These are phyloP conservation scores for Laupala kohalensis DNA, from an alignment of 1,140 invertebrate species.

Conservation along the genomic window DNA sequence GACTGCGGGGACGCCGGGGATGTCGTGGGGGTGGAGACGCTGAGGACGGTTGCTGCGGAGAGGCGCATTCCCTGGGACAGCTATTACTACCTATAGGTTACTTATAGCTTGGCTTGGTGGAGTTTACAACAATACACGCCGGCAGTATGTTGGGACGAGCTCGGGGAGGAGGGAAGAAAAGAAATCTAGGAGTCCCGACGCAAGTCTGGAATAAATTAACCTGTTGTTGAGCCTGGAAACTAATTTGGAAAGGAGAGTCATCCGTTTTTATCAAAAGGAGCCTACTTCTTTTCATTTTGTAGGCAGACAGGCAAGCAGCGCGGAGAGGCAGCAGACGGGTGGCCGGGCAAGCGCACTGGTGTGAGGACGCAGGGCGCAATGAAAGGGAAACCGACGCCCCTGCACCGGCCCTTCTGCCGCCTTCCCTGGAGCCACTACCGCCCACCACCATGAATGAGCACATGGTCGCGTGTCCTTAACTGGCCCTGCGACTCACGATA, in stretches of 20 bases:
- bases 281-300: constrained; percentile 2
- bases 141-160: neutral
- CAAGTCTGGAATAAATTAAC: constrained; percentile 18
- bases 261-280: constrained; percentile 1
- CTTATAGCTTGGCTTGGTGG: neutral
- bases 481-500: neutral
- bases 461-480: neutral
- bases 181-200: neutral
- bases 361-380: neutral
- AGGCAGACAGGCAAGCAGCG: neutral
- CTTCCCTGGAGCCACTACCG: too few species aligned
- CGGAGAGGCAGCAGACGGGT: neutral
- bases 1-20: neutral
- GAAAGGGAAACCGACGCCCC: neutral
- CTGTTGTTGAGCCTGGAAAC: constrained; percentile 16
- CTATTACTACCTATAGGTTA: neutral
- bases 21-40: too few species aligned
- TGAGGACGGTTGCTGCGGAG: neutral
- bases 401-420: too few species aligned
- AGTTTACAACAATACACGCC: constrained; percentile 13
- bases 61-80: neutral
- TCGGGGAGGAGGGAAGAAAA: neutral
- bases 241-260: constrained; percentile 15
- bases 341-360: neutral
- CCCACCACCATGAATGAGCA: neutral